These are phyloP conservation scores for Babyrousa celebensis DNA, from an alignment of 2,797 vertebrate species.

Conservation along the genomic window DNA sequence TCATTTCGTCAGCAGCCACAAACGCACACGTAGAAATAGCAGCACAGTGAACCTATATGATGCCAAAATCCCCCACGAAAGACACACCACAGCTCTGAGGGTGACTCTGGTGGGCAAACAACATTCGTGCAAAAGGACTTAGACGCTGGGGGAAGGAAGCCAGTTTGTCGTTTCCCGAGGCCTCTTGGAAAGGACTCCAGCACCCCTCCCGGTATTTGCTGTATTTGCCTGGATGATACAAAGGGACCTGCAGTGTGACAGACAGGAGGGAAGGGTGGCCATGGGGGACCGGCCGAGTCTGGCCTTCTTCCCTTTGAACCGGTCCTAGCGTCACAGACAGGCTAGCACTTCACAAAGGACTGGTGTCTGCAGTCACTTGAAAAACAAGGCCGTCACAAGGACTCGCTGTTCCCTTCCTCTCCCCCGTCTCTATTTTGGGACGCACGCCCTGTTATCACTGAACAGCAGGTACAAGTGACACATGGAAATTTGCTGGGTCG, in stretches of 20 bases:
- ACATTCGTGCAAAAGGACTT: rapidly evolving
- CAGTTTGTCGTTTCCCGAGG: not conserved
- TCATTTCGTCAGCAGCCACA: not conserved
- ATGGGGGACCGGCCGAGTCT: not conserved
- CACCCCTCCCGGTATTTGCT: conserved; percentile 37
- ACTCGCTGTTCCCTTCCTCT: conserved; percentile 84
- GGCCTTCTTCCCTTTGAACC: not conserved
- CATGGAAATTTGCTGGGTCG: conserved; percentile 87
- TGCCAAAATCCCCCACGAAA: not conserved
- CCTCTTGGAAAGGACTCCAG: not conserved
- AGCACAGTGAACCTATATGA: not conserved
- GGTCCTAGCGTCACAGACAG: conserved; percentile 69
- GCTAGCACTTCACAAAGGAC: conserved; percentile 79
- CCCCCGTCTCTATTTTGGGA: conserved; percentile 88
- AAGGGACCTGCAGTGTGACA: conserved; percentile 56
- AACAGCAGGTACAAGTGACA: conserved; percentile 90
- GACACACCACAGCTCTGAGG: not conserved
- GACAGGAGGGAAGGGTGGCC: not conserved
- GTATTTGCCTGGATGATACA: conserved; percentile 19
- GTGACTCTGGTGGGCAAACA: rapidly evolving
- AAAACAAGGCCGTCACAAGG: conserved; percentile 86
- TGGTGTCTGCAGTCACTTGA: conserved; percentile 85
- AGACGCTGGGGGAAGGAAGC: not conserved
- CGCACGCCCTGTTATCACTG: conserved; percentile 85
- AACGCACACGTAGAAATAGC: not conserved